phyloP scores from a whole-genome alignment of 2,797 vertebrate genomes.

The Synaphobranchus kaupii region DNA sequence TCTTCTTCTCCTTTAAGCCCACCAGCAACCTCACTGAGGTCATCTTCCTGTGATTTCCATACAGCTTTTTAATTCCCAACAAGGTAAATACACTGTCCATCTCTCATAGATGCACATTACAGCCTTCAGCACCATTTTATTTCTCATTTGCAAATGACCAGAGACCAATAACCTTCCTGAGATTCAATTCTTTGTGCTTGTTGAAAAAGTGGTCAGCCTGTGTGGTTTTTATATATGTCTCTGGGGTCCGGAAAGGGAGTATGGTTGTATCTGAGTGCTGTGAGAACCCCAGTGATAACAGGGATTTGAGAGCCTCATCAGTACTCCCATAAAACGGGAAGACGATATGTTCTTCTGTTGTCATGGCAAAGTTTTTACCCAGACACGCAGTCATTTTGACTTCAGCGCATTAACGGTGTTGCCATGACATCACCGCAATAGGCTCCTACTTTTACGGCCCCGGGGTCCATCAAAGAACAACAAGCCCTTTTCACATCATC shows the following conservation, averaged over 20 bases:
- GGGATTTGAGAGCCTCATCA: background rate
- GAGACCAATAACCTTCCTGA: background rate
- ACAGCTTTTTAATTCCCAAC: background rate
- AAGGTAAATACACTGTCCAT: no score
- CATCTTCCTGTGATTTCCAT: background rate
- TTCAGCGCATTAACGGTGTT: background rate
- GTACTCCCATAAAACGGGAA: background rate
- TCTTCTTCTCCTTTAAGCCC: slow-evolving; percentile 21
- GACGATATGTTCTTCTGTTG: background rate
- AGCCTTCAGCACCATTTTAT: no score
- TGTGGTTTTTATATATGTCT: background rate
- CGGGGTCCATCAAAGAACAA: background rate
- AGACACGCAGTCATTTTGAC: background rate
- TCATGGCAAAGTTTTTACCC: background rate
- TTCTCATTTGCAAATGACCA: no score
- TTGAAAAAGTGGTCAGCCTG: background rate
- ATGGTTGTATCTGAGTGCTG: background rate
- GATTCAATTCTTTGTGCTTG: background rate
- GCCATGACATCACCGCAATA: background rate
- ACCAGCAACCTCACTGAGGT: slow-evolving; percentile 9
- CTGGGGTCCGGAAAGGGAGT: background rate
- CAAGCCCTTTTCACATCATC: background rate
- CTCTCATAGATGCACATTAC: no score
- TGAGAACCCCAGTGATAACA: background rate
- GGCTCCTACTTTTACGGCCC: background rate